Base-by-base conservation (phyloP, 1,140 invertebrate species). In the Oscheius sp. region DNA sequence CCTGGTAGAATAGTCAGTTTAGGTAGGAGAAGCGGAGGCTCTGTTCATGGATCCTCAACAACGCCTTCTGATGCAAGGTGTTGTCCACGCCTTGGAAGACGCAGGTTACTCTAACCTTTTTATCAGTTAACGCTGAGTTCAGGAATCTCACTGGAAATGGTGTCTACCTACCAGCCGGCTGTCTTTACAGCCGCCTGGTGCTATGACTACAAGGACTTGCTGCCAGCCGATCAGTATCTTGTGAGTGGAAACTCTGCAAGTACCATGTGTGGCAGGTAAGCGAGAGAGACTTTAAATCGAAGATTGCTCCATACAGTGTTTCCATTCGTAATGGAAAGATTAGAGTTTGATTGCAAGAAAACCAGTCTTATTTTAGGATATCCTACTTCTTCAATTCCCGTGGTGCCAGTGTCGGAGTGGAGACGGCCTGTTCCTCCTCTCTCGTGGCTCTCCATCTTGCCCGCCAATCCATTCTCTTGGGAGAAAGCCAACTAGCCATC, bases 351-450 rank as follows among this genome's bases (percentile, higher is more conserved):
- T 79, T 77, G n/a, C 15, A 59, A n/a, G 29, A 31, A 59, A 26
- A 23, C 29, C 3, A 28, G 55, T 20, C 3, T 20, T 49, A n/a
- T 3, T 55, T 67, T 31, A 67, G 79, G 35, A 38, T 80, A n/a
- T 77, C 61, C 20, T 76, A 82, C 58, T 80, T 79, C 35, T 79
- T 81, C 13, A 76, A 78, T 29, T 68, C 65, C 38, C 72, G 55
- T 3, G 90, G 94, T 13, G 94, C 94, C 1, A 94, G 92, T 85
- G 94, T 91, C 84, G 90, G 91, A 7, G 85, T 96, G 3, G 94
- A 97, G 85, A 96, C 94, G 3, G 94, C 94, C 0, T 98, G 95
- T 85, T 95, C 93, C 0, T 95, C 93, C 74, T 92, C 92, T 59
- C 85, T 95, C 80, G 90, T 92, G 80, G 94, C 92, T 1, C 84